phyloP scores from a whole-genome alignment of 2,113 vertebrate species.

The Stercorarius parasiticus region DNA sequence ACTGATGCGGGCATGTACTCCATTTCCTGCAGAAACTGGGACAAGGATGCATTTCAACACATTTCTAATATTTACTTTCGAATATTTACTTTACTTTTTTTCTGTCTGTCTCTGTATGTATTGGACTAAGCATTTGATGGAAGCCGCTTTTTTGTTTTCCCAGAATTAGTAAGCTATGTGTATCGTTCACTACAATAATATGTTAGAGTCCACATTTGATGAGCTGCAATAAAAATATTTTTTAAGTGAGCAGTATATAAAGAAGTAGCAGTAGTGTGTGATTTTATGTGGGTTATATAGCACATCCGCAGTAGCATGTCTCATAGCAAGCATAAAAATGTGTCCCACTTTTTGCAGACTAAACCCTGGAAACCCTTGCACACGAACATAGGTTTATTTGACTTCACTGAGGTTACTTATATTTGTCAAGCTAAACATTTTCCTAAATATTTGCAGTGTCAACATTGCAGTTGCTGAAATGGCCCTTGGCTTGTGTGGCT shows the following conservation, averaged over 20 bases:
- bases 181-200: neutral
- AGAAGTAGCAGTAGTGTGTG: neutral
- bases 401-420: neutral
- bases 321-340: neutral
- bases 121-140: neutral
- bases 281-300: neutral
- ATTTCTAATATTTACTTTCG: conserved; percentile 30
- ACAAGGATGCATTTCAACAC: conserved; percentile 38
- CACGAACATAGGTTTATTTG: neutral
- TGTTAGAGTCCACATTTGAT: neutral
- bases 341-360: neutral
- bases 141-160: neutral
- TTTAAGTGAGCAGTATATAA: neutral
- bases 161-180: neutral
- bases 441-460: conserved; percentile 36
- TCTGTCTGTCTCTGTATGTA: neutral
- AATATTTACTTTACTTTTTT: conserved; percentile 36
- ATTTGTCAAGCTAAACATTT: conserved; percentile 19
- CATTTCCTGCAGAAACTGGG: conserved; percentile 13
- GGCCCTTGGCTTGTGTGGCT: neutral
- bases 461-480: neutral
- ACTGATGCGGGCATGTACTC: neutral
- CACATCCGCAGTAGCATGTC: neutral
- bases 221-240: neutral
- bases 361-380: neutral